These are phyloP conservation scores for Idaea aversata DNA, from an alignment of 2,888 invertebrate genomes.

Conservation along the genomic window DNA sequence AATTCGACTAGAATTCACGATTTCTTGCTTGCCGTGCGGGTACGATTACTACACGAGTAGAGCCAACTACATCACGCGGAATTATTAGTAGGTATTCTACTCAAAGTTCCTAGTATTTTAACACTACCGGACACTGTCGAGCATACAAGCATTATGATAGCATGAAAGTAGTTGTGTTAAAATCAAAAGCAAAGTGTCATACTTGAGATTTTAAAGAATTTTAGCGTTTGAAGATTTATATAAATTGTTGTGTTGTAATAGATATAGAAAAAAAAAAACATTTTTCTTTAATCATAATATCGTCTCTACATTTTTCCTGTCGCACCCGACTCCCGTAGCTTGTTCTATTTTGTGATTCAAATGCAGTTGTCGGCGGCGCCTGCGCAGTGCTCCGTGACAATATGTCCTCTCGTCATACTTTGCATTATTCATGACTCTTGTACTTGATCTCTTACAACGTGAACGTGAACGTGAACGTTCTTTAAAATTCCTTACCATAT, in stretches of 20 bases:
- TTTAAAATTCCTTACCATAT: not conserved
- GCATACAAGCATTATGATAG: not conserved
- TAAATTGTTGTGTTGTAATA: too few species aligned
- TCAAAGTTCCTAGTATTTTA: too few species aligned
- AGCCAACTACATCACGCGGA: too few species aligned
- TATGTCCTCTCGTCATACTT: slow-evolving; percentile 24
- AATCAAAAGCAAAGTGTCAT: not conserved
- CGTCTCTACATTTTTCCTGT: slow-evolving; percentile 14
- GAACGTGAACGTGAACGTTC: not conserved
- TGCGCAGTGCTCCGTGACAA: slow-evolving; percentile 13
- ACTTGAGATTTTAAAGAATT: not conserved
- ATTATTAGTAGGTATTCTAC: too few species aligned
- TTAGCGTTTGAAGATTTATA: too few species aligned
- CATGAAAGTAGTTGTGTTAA: not conserved
- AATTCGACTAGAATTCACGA: too few species aligned
- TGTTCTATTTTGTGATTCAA: slow-evolving; percentile 37
- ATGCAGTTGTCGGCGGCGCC: slow-evolving; percentile 26
- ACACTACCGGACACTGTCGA: too few species aligned
- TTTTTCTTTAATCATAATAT: too few species aligned
- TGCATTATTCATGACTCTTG: slow-evolving; percentile 35
- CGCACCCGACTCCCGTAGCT: slow-evolving; percentile 26
- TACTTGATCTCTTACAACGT: not conserved
- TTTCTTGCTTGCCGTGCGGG: too few species aligned
- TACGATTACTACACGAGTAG: too few species aligned
- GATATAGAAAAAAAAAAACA: too few species aligned